Conservation (phyloP, 2,113 vertebrate species). For the Rhynchomys soricoides region DNA sequence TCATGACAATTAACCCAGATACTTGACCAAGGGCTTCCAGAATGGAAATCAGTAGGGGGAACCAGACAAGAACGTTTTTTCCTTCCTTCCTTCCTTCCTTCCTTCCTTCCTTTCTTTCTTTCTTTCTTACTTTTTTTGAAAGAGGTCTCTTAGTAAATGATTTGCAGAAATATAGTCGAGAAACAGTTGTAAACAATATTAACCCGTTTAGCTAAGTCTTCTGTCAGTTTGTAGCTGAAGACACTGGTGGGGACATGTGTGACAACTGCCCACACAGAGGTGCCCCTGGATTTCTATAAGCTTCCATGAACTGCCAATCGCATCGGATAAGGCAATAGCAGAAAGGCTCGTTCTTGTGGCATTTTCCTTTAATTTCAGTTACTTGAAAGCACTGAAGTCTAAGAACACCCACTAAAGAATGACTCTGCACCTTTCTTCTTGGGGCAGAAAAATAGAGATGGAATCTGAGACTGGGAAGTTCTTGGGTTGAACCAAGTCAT, state of each 20-base stretch:
- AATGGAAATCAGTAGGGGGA: conserved; percentile 68
- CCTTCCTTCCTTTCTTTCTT: neutral
- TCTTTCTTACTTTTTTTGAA: neutral
- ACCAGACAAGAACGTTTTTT: neutral
- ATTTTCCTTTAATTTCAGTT: conserved; percentile 55
- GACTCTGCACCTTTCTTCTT: conserved; percentile 9
- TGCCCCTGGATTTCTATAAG: neutral
- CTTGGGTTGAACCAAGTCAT: conserved; percentile 27
- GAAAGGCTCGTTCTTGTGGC: conserved; percentile 63
- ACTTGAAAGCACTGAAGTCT: conserved; percentile 34
- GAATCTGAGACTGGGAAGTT: conserved; percentile 37
- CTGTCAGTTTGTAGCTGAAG: neutral
- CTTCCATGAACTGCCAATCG: neutral
- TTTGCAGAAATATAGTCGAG: conserved; percentile 69
- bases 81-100: conserved; percentile 27
- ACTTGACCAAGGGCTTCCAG: conserved; percentile 64
- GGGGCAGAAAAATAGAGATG: neutral
- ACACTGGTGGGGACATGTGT: neutral
- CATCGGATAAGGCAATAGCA: conserved; percentile 29
- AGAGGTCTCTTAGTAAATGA: conserved; percentile 66
- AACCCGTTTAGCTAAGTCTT: neutral
- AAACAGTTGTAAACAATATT: neutral
- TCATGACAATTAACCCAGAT: conserved; percentile 70
- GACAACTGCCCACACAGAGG: neutral
- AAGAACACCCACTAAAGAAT: neutral